Percentiles rank a stretch among this genome's conserved stretches.
phyloP scores from a whole-genome alignment of 2,888 invertebrate species.

The Dolichomitus sp. region DNA sequence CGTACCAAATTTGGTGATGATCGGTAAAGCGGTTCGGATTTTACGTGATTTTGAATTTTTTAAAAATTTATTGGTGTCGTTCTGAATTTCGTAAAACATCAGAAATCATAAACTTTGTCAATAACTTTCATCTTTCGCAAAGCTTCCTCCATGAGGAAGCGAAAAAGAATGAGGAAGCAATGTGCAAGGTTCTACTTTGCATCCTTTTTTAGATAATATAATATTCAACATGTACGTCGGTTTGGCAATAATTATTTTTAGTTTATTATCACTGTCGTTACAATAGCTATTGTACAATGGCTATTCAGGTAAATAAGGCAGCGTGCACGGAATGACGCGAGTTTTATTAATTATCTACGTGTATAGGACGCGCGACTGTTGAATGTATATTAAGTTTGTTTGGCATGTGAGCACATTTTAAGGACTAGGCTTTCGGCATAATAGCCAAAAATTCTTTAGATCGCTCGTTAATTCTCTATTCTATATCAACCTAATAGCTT shows the following conservation, averaged over 20 bases:
- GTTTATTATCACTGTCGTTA: conserved; percentile 5
- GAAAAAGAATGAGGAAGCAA: too few species aligned
- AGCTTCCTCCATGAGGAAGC: too few species aligned
- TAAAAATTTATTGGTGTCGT: too few species aligned
- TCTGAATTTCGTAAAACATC: too few species aligned
- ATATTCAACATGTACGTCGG: not conserved
- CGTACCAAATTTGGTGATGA: too few species aligned
- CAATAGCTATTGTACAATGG: conserved; percentile 1
- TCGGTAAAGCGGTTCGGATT: too few species aligned
- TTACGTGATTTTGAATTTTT: too few species aligned
- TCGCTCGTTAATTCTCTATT: not conserved
- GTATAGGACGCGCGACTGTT: not conserved
- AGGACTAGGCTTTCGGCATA: conserved; percentile 37
- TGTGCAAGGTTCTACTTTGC: too few species aligned
- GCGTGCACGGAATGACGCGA: conserved; percentile 17
- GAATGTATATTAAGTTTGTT: conserved; percentile 21
- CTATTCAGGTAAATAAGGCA: conserved; percentile 12
- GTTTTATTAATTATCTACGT: conserved; percentile 10
- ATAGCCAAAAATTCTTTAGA: conserved; percentile 28
- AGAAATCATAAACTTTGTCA: too few species aligned
- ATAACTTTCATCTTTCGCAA: too few species aligned
- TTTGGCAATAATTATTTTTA: not conserved
- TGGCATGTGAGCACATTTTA: conserved; percentile 8
- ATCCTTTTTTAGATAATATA: not conserved
- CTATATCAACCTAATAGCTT: not conserved